A percentile compares a stretch with the other conserved stretches of the same genome.
phyloP scores from a whole-genome alignment of 30 jellyfish, hydroid and myxozoan genomes.

The Aurelia aurita complex sp. Pacific region DNA sequence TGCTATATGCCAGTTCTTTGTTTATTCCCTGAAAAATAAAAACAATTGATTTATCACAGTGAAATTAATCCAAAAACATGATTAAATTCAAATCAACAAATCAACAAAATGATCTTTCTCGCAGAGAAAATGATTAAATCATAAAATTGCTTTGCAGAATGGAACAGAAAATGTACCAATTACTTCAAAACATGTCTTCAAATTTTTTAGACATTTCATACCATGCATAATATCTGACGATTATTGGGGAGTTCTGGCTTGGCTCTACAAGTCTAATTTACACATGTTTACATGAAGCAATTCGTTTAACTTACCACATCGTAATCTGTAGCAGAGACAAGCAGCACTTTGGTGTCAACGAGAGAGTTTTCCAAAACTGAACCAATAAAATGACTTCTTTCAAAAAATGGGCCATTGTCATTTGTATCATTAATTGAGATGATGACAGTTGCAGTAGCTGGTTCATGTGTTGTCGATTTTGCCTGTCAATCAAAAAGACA shows the following conservation, averaged over 20 bases:
- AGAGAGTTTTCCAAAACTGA: constrained; percentile 73
- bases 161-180: no score
- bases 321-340: constrained; percentile 64
- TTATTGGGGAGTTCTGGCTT: no score
- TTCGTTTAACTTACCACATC: constrained; percentile 62
- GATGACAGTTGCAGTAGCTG: constrained; percentile 65
- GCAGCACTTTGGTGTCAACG: constrained; percentile 55
- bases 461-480: constrained; percentile 53
- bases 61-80: background rate
- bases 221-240: no score
- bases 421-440: constrained; percentile 74
- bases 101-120: no score
- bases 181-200: no score
- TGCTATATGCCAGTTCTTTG: constrained; percentile 43
- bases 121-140: no score
- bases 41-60: background rate
- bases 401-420: constrained; percentile 82
- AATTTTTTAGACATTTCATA: no score
- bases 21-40: constrained; percentile 36
- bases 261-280: no score
- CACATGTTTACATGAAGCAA: no score
- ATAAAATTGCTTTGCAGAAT: no score
- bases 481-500: constrained; percentile 30
- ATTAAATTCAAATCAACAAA: no score
- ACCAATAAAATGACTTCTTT: constrained; percentile 37